Percentiles rank a stretch among this genome's conserved stretches.
Conservation (phyloP, 2,113 vertebrate species). For the Riparia riparia region DNA sequence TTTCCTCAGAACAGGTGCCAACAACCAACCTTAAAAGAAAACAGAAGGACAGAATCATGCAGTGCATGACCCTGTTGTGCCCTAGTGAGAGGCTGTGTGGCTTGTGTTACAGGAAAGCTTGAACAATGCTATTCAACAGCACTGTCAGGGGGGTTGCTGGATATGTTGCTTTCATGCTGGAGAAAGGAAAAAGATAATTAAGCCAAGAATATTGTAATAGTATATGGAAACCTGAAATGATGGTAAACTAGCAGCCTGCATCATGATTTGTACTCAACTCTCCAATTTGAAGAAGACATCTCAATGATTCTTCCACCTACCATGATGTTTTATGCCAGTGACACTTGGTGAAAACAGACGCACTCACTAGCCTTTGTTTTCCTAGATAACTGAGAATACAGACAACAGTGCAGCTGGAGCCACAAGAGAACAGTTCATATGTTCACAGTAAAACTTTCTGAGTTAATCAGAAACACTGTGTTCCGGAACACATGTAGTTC, state of each 20-base stretch:
- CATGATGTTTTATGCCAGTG: background rate
- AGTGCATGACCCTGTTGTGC: background rate
- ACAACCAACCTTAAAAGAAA: background rate
- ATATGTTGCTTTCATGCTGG: background rate
- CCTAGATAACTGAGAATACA: background rate
- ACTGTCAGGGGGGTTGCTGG: background rate
- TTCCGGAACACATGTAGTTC: background rate
- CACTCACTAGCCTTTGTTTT: background rate
- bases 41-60: background rate
- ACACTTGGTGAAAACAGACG: background rate
- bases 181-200: background rate
- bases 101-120: background rate
- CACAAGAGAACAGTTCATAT: accelerated
- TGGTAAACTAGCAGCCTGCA: background rate
- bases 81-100: background rate
- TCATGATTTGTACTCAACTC: background rate
- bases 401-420: background rate
- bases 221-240: background rate
- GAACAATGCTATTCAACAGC: background rate
- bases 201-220: background rate
- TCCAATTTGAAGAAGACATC: background rate
- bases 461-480: background rate
- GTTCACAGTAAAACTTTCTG: background rate
- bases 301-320: background rate
- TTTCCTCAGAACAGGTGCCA: background rate